Evolutionary conservation across 2,113 vertebrate genomes (phyloP), one percentile per base, ranked within the genome.

Genomic region (Amia ocellicauda): DNA sequence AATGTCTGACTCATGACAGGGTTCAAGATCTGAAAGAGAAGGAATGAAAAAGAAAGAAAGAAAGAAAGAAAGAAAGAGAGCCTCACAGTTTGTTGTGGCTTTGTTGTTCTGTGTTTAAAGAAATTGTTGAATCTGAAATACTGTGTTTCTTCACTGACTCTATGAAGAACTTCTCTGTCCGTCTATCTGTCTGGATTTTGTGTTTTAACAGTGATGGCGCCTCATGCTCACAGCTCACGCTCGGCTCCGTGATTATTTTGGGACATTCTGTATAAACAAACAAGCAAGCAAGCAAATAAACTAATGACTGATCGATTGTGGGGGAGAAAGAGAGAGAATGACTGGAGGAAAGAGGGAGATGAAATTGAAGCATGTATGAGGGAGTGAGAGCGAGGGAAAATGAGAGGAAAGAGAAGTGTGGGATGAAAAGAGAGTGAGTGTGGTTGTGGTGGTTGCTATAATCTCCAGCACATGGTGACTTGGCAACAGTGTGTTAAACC

Each of bases 141-240:
- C 28, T 42, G 50, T 69, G 52, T 74, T 63, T 64, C 71, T 76
- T 68, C 61, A 75, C 53, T 74, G 47, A 72, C 61, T n/a, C 42
- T 50, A 64, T 62, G 49, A 57, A 56, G 60, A 42, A 14, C 36
- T 52, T 60, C 59, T 22, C 16, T 64, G 24, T 42, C 5, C 64
- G 43, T 69, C 31, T 62, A n/a, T 71, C 53, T 68, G 60, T 74
- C 40, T 36, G 58, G 71, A n/a, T 63, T 73, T 63, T 75, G 41
- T 67, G 52, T 69, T 20, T 47, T 45, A 76, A 62, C 68, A 87
- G 86, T n/a, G n/a, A n/a, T n/a, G 88, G 89, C 84, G 89, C 88
- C 85, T 85, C 74, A 59, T 86, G 85, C 84, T 89, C 82, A 86
- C 85, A 75, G 75, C 69, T 36, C 69, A 83, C 27, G 71, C 78